phyloP scores from a whole-genome alignment of 2,888 invertebrate genomes.

The Dynastes maya region DNA sequence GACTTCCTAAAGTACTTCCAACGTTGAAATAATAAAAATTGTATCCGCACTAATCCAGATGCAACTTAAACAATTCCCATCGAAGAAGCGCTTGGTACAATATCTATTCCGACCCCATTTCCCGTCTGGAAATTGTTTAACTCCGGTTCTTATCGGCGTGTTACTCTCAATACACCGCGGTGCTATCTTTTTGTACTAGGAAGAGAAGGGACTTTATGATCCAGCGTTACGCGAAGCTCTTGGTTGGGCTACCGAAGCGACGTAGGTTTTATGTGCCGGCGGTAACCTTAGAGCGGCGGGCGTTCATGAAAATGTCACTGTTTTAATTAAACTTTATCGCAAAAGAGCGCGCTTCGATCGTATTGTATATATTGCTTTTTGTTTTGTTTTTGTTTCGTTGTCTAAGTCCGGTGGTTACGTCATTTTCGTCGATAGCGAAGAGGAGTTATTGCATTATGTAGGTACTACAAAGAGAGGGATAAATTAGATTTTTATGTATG shows the following conservation, averaged over 20 bases:
- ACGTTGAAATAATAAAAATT: constrained; percentile 1
- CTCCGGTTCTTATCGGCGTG: constrained; percentile 12
- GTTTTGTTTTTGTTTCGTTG: not conserved
- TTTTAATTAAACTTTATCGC: constrained; percentile 33
- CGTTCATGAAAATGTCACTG: constrained; percentile 28
- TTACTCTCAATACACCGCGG: constrained; percentile 2
- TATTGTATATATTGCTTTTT: constrained; percentile 4
- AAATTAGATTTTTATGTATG: too few species aligned
- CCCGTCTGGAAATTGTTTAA: constrained; percentile 13
- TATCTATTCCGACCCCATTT: constrained; percentile 22
- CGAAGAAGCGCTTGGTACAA: not conserved
- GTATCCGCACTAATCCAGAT: not conserved
- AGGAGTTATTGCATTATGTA: not conserved
- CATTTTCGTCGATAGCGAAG: not conserved
- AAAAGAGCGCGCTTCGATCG: constrained; percentile 1
- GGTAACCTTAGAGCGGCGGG: not conserved
- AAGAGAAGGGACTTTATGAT: not conserved
- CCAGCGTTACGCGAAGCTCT: not conserved
- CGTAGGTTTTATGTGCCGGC: not conserved
- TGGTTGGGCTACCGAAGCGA: constrained; percentile 2
- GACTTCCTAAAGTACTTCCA: not conserved
- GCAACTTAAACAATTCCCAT: not conserved
- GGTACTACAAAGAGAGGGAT: too few species aligned
- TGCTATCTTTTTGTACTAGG: constrained; percentile 2
- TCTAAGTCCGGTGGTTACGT: not conserved